Percentiles rank a stretch among this genome's conserved stretches.
Evolutionary conservation across 2,113 vertebrate genomes (phyloP).

Genomic region (Psittacus erithacus): DNA sequence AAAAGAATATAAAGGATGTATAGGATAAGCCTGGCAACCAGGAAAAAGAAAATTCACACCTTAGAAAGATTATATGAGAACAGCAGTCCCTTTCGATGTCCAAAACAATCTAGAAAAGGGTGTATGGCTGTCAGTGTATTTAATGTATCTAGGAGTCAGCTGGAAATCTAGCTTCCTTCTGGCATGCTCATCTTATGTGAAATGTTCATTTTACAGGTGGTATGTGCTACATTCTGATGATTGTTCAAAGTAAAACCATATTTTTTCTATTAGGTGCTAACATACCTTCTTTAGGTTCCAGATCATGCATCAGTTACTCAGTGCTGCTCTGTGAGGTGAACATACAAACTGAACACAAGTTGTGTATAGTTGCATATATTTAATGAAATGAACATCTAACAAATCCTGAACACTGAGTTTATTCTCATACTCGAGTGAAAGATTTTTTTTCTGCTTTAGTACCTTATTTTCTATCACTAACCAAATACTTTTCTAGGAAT

Average conservation of each 20-base stretch:
- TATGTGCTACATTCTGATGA: not conserved
- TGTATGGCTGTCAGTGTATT: fast-evolving
- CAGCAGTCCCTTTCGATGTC: not conserved
- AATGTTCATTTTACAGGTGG: not conserved
- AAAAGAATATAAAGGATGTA: not conserved
- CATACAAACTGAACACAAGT: not conserved
- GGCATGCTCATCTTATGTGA: not conserved
- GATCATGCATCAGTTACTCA: not conserved
- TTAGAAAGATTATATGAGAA: not conserved
- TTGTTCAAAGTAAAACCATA: not conserved
- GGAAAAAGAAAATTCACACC: not conserved
- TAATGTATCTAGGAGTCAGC: not conserved
- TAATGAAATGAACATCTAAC: not conserved
- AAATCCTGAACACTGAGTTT: not conserved
- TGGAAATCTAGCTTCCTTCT: not conserved
- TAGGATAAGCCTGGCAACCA: not conserved
- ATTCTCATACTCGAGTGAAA: not conserved
- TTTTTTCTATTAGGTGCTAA: not conserved
- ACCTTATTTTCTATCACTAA: not conserved
- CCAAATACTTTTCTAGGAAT: not conserved
- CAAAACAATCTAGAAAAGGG: not conserved
- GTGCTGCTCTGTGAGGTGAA: not conserved
- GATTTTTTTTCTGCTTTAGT: not conserved
- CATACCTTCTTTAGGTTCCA: not conserved
- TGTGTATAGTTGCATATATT: not conserved